Base-by-base conservation (phyloP, 2,888 invertebrate species). In the Platycheirus rosarum region DNA sequence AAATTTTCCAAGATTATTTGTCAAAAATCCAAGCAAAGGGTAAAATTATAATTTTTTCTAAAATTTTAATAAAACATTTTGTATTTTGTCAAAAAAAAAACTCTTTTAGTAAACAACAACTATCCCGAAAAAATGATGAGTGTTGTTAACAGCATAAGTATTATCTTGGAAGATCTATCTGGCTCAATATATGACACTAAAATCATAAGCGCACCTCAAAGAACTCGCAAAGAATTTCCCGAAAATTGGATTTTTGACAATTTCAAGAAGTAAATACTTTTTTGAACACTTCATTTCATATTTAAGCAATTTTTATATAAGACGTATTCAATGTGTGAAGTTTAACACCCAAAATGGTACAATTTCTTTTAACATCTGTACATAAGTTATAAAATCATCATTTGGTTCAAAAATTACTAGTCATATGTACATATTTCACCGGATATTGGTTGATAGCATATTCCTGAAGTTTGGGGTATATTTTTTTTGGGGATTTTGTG, bases 221-320 rank as follows among this genome's bases (percentile, higher is more conserved):
- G 9, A 8, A 26, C 46, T 32, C 77, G 82, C 48, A 82, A 82
- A 73, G 63, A 71, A 48, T 82, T 82, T 63, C 82, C 77, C 37
- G 77, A 82, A 71, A 82, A 70, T 74, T 85, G 85, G 85, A 78
- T 78, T 85, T 85, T 74, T 85, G 65, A 74, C 51, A 63, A 69
- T 71, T 65, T 73, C 7, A 53, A 79, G 40, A 85, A 69, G 85
- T 85, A 85, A 85, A 74, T 82, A 76, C 7, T 35, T 68, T 32
- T 32, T 23, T 23, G 6, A 23, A 23, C 6, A 23, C 6, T 23
- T 23, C 23, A 23, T 4, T 23, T 23, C 23, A 6, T 23, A 6
- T 4, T 23, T 23, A 23, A 23, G 23, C 6, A 23, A 2, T 6
- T 6, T 23, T 23, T 23, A 23, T 23, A 23, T 23, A 23, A n/a